These are phyloP conservation scores for Grammomys dolichurus DNA, from an alignment of 2,113 vertebrate species.

Conservation along the genomic window DNA sequence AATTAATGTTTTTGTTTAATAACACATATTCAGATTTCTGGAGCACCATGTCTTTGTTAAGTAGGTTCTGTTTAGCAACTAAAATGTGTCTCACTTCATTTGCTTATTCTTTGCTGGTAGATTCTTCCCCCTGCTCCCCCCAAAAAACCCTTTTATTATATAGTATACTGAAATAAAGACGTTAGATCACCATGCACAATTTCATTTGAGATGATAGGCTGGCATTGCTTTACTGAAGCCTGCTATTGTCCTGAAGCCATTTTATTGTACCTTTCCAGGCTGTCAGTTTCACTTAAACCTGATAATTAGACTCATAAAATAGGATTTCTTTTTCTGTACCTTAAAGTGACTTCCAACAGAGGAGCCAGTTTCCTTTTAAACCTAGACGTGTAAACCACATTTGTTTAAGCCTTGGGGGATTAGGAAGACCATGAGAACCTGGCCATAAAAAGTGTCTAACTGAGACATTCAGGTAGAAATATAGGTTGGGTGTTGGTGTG, in stretches of 20 bases:
- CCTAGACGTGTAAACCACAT: conserved; percentile 26
- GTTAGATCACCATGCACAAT: conserved; percentile 71
- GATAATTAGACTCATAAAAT: conserved; percentile 78
- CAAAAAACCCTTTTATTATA: conserved; percentile 63
- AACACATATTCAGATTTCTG: conserved; percentile 69
- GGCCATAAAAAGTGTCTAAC: conserved; percentile 1
- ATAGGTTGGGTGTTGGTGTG: not conserved
- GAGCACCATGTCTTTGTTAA: conserved; percentile 52
- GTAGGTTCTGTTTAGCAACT: conserved; percentile 25
- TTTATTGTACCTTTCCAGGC: conserved; percentile 70
- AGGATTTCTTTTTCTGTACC: conserved; percentile 70
- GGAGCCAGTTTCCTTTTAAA: conserved; percentile 50
- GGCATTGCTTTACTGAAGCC: conserved; percentile 62
- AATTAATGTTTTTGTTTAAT: conserved; percentile 76
- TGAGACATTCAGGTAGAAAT: conserved; percentile 16
- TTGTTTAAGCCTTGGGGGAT: conserved; percentile 41
- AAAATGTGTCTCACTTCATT: conserved; percentile 55
- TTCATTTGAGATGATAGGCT: conserved; percentile 71
- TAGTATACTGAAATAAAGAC: conserved; percentile 57
- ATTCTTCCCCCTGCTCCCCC: not conserved
- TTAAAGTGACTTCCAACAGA: conserved; percentile 73
- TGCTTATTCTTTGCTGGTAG: conserved; percentile 37
- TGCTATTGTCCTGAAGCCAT: conserved; percentile 71
- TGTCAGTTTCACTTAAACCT: conserved; percentile 79
- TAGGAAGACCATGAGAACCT: not conserved